These are phyloP conservation scores for Archilochus colubris DNA, from an alignment of 2,113 vertebrate genomes.

Conservation along the genomic window DNA sequence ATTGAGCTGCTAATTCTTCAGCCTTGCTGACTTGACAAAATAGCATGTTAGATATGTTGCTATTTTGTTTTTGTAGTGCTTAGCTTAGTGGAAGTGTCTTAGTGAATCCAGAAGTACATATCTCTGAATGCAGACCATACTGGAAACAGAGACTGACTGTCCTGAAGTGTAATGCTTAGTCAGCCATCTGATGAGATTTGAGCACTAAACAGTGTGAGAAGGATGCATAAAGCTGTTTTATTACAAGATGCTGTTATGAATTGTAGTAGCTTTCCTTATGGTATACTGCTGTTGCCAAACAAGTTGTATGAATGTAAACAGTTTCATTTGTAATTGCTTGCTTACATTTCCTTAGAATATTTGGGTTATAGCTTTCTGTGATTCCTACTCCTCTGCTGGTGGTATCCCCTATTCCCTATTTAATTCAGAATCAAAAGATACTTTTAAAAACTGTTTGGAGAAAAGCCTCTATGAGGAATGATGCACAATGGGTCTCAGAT, in stretches of 20 bases:
- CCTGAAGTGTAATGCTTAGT: slow-evolving; percentile 83
- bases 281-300: slow-evolving; percentile 78
- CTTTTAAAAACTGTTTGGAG: slow-evolving; percentile 27
- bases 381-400: slow-evolving; percentile 29
- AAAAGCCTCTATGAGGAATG: neutral
- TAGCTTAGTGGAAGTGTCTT: slow-evolving; percentile 73
- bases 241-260: slow-evolving; percentile 83
- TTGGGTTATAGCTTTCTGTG: slow-evolving; percentile 65
- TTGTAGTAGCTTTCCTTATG: slow-evolving; percentile 83
- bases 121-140: slow-evolving; percentile 81
- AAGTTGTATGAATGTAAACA: slow-evolving; percentile 77
- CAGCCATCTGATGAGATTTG: slow-evolving; percentile 83
- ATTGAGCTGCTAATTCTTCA: neutral
- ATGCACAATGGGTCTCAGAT: neutral
- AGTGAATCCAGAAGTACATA: slow-evolving; percentile 59
- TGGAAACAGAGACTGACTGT: slow-evolving; percentile 84
- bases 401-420: slow-evolving; percentile 25
- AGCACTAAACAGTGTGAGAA: slow-evolving; percentile 79
- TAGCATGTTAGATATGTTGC: slow-evolving; percentile 57
- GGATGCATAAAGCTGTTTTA: slow-evolving; percentile 82
- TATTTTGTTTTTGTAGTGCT: slow-evolving; percentile 62
- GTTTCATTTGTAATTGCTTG: slow-evolving; percentile 80
- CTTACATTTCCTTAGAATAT: slow-evolving; percentile 71
- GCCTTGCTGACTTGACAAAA: slow-evolving; percentile 62
- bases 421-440: slow-evolving; percentile 42